Conservation (phyloP, 2,888 invertebrate genomes). For the Anoplius nigerrimus region DNA sequence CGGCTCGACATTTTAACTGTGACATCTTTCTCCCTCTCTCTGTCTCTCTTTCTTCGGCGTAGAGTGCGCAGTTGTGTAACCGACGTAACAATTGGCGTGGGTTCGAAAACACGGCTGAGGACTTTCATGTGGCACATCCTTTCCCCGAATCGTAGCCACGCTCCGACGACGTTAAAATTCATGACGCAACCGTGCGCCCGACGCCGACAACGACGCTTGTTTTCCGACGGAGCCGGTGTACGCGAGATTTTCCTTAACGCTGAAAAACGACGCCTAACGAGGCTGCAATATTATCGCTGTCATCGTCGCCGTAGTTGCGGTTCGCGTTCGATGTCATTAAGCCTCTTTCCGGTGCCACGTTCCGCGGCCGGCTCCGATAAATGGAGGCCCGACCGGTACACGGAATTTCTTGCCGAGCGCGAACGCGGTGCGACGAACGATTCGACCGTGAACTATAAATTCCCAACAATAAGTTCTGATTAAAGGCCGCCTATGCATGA, state of each 20-base stretch:
- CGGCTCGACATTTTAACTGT: constrained; percentile 12
- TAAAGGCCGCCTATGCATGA: constrained; percentile 32
- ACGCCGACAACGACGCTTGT: neutral
- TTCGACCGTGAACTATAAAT: constrained; percentile 59
- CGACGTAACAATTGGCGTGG: constrained; percentile 22
- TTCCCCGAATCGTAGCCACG: neutral
- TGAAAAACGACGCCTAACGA: neutral
- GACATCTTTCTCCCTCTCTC: neutral
- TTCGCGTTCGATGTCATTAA: no score
- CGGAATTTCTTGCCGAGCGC: constrained; percentile 11
- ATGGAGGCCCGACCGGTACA: neutral
- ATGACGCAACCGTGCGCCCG: neutral
- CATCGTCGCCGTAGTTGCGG: no score
- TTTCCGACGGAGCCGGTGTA: neutral
- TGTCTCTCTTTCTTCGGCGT: neutral
- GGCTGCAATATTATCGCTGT: neutral
- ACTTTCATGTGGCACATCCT: constrained; percentile 16
- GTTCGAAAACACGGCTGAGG: constrained; percentile 12
- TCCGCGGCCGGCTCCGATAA: neutral
- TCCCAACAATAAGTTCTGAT: constrained; percentile 53
- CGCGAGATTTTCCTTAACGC: no score
- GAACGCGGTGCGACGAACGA: constrained; percentile 27
- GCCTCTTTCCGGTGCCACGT: neutral
- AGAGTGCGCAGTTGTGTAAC: neutral
- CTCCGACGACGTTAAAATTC: neutral